Evolutionary conservation across 1,140 invertebrate genomes (phyloP).

Genomic region (Oncopeltus fasciatus): DNA sequence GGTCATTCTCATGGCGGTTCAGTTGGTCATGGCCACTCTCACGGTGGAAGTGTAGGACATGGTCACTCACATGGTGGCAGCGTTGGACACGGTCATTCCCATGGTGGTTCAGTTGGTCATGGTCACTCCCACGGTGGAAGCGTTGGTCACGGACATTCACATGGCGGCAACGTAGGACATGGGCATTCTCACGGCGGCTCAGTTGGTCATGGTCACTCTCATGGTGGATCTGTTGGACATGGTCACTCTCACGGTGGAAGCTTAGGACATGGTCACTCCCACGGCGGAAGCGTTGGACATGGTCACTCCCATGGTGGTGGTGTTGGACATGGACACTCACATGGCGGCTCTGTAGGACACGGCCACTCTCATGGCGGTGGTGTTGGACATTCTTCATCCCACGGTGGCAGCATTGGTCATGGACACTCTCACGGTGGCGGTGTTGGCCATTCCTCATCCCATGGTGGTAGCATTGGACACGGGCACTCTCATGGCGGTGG

Average conservation of each 20-base stretch:
- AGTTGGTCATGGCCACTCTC: conserved; percentile 14
- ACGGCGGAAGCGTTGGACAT: not conserved
- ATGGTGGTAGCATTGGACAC: too few relatives aligned
- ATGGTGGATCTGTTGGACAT: conserved; percentile 16
- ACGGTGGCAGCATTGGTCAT: too few relatives aligned
- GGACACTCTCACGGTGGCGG: too few relatives aligned
- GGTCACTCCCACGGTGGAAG: conserved; percentile 15
- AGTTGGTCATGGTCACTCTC: conserved; percentile 16
- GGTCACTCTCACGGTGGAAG: conserved; percentile 9
- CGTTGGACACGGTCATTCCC: conserved; percentile 15
- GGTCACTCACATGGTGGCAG: conserved; percentile 15
- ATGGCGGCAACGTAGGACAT: conserved; percentile 16
- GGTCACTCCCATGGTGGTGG: not conserved
- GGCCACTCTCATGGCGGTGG: too few relatives aligned
- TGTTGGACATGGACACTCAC: not conserved
- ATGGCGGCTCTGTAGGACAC: too few relatives aligned
- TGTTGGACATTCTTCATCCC: too few relatives aligned
- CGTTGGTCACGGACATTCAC: conserved; percentile 16
- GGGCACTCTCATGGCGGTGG: too few relatives aligned
- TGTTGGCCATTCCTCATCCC: too few relatives aligned
- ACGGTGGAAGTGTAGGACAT: conserved; percentile 14
- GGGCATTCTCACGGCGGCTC: conserved; percentile 13
- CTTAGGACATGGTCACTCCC: not conserved
- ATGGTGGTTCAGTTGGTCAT: conserved; percentile 14
- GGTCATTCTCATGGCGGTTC: conserved; percentile 15